Evolutionary conservation across 2,888 invertebrate species (phyloP).

Genomic region (Zeuzera pyrina): DNA sequence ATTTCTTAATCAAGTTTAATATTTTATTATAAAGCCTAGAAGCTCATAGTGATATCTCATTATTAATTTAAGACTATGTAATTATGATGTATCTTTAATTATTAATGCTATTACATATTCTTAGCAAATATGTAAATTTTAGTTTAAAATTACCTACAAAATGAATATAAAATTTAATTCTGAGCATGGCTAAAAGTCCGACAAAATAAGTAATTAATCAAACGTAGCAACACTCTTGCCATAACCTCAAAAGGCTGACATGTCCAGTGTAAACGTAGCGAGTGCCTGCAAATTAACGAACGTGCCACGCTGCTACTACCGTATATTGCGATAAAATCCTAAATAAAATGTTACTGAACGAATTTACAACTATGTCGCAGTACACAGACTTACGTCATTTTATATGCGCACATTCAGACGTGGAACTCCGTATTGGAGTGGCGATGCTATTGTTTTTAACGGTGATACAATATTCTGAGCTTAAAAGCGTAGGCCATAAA

Average conservation of each 20-base stretch:
- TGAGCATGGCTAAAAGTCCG: slow-evolving; percentile 9
- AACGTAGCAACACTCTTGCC: slow-evolving; percentile 43
- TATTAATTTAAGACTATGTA: too few species aligned
- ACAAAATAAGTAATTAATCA: slow-evolving; percentile 19
- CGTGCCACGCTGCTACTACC: slow-evolving; percentile 26
- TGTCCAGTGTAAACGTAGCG: slow-evolving; percentile 49
- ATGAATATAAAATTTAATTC: too few species aligned
- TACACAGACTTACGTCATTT: slow-evolving; percentile 30
- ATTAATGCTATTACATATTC: too few species aligned
- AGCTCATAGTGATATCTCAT: too few species aligned
- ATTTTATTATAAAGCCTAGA: too few species aligned
- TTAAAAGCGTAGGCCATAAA: too few species aligned
- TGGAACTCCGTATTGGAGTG: slow-evolving; percentile 22
- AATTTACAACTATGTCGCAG: slow-evolving; percentile 34
- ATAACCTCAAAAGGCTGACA: slow-evolving; percentile 61
- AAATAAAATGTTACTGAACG: slow-evolving; percentile 23
- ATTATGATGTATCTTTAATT: too few species aligned
- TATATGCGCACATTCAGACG: slow-evolving; percentile 21
- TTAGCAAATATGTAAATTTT: too few species aligned
- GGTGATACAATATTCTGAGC: too few species aligned
- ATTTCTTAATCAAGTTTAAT: too few species aligned
- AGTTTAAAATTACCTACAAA: too few species aligned
- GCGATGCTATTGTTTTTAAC: too few species aligned
- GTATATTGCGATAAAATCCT: slow-evolving; percentile 30
- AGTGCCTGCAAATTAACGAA: slow-evolving; percentile 40